These are phyloP conservation scores for Tethya wilhelma DNA, from an alignment of 37 sponge, comb jelly and placozoan species.

Conservation along the genomic window DNA sequence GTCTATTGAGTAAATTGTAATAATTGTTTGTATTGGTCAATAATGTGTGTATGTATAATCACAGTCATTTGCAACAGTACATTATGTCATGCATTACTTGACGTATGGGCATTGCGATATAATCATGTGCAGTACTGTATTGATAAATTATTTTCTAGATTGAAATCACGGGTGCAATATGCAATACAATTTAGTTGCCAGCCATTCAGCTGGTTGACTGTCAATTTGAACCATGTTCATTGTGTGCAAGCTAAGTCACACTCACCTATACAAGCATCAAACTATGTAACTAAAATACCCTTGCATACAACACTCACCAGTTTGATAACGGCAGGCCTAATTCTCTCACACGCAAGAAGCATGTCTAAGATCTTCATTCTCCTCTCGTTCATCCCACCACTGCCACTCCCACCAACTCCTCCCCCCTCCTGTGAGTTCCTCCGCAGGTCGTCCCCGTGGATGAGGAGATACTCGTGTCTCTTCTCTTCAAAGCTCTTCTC, in stretches of 20 bases:
- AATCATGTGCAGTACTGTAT: too few species aligned
- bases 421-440: conserved; percentile 2
- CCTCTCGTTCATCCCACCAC: not conserved
- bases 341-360: conserved; percentile 18
- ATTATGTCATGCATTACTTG: too few species aligned
- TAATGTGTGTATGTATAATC: too few species aligned
- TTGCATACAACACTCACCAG: conserved; percentile 29
- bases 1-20: too few species aligned
- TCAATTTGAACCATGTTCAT: conserved; percentile 3
- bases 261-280: conserved; percentile 2
- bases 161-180: too few species aligned
- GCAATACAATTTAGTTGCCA: too few species aligned
- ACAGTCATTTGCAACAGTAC: too few species aligned
- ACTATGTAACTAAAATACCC: not conserved
- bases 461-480: too few species aligned
- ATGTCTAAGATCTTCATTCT: conserved; percentile 35
- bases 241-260: not conserved
- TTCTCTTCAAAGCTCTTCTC: conserved; percentile 60
- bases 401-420: conserved; percentile 1
- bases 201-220: too few species aligned
- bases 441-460: not conserved
- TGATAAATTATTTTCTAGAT: too few species aligned
- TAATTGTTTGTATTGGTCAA: too few species aligned
- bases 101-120: too few species aligned
- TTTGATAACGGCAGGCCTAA: conserved; percentile 22